Evolutionary conservation across 2,113 vertebrate genomes (phyloP).

Genomic region (Xiphophorus couchianus): DNA sequence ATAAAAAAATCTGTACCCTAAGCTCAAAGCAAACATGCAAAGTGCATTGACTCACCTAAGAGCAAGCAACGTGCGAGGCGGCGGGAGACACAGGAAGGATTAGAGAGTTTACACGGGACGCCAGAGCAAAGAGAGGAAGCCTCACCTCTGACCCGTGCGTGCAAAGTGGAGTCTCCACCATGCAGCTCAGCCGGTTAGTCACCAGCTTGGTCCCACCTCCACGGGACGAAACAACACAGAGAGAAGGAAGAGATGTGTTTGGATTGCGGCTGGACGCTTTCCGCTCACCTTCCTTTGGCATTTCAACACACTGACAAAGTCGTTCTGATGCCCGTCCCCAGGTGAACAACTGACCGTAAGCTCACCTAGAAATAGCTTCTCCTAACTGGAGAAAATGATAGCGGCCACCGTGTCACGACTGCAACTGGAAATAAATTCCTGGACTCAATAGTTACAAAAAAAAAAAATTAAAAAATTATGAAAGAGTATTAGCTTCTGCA

Average conservation of each 20-base stretch:
- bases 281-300: slow-evolving; percentile 17
- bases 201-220: slow-evolving; percentile 40
- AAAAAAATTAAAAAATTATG: not conserved
- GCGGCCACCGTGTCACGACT: not conserved
- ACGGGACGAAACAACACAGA: not conserved
- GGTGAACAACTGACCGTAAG: not conserved
- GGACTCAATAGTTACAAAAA: not conserved
- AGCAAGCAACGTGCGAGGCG: slow-evolving; percentile 11
- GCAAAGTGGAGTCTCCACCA: slow-evolving; percentile 3
- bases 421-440: no score
- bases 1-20: not conserved
- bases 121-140: slow-evolving; percentile 34
- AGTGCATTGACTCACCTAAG: slow-evolving; percentile 49
- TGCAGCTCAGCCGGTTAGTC: slow-evolving; percentile 29
- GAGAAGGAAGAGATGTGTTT: slow-evolving; percentile 38
- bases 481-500: not conserved
- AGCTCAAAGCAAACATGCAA: not conserved
- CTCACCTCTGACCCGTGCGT: slow-evolving; percentile 39
- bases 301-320: slow-evolving; percentile 4
- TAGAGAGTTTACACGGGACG: not conserved
- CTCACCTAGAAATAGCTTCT: slow-evolving; percentile 10
- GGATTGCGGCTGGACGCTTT: not conserved
- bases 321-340: not conserved
- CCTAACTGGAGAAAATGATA: not conserved
- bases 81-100: slow-evolving; percentile 30